A percentile compares a stretch with the other conserved stretches of the same genome.
phyloP scores from a whole-genome alignment of 2,113 vertebrate species.

The Erythrocercus mccallii region DNA sequence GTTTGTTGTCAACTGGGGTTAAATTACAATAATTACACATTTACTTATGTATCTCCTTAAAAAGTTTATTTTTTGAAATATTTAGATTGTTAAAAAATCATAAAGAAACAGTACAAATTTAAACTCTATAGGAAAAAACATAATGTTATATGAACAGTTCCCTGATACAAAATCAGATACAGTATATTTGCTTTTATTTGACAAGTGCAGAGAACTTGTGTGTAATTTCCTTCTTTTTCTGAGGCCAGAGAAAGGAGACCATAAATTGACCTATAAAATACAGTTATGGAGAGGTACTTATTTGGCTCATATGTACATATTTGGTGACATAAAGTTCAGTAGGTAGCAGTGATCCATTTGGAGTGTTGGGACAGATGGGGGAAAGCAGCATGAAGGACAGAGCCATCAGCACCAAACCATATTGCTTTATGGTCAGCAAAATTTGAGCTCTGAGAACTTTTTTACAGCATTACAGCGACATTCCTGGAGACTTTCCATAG shows the following conservation, averaged over 20 bases:
- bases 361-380: fast-evolving
- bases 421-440: background rate
- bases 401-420: background rate
- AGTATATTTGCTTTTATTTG: background rate
- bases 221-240: background rate
- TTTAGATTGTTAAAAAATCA: background rate
- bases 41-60: background rate
- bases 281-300: background rate
- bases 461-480: background rate
- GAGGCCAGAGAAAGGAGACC: background rate
- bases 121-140: background rate
- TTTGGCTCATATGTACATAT: background rate
- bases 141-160: background rate
- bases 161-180: background rate
- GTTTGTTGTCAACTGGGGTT: background rate
- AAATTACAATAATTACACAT: background rate
- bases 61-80: background rate
- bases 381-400: background rate
- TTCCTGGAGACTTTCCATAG: background rate
- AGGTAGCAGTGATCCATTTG: background rate
- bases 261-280: background rate
- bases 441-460: background rate
- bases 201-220: background rate
- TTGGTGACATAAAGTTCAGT: background rate
- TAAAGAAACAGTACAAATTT: background rate